Percentiles rank a stretch among this genome's conserved stretches.
phyloP scores from a whole-genome alignment of 2,888 invertebrate species.

The Calameuta idolon region DNA sequence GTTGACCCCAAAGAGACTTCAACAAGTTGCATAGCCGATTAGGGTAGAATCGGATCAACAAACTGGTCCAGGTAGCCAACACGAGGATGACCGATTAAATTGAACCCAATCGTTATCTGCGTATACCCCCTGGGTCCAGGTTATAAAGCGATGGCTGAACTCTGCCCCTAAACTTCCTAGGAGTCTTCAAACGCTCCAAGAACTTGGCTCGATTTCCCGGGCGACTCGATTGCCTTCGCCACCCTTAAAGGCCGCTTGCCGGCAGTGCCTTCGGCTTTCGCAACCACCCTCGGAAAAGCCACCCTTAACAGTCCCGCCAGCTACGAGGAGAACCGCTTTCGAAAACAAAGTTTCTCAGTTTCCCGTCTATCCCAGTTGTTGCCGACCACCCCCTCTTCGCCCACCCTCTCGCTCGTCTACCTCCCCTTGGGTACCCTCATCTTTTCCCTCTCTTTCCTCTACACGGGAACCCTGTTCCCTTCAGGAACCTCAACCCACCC shows the following conservation, averaged over 20 bases:
- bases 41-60: constrained; percentile 49
- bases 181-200: constrained; percentile 24
- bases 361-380: constrained; percentile 22
- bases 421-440: constrained; percentile 1
- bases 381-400: neutral
- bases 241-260: constrained; percentile 15
- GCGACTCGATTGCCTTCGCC: constrained; percentile 18
- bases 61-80: constrained; percentile 40
- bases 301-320: constrained; percentile 15
- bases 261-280: constrained; percentile 4
- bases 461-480: neutral
- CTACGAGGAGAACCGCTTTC: constrained; percentile 30
- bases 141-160: neutral
- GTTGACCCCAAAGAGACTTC: neutral
- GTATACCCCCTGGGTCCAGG: neutral
- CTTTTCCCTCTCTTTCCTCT: neutral
- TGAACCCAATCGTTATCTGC: constrained; percentile 29
- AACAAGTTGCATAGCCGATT: constrained; percentile 26
- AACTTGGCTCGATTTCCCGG: constrained; percentile 31
- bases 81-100: constrained; percentile 48
- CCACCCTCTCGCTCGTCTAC: neutral
- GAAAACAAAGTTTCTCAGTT: constrained; percentile 47
- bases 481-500: neutral
- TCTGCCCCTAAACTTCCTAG: constrained; percentile 25
- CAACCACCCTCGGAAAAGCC: neutral